Percentiles rank a stretch among this genome's conserved stretches.
Evolutionary conservation across 2,888 invertebrate genomes (phyloP).

Genomic region (Melolontha melolontha): DNA sequence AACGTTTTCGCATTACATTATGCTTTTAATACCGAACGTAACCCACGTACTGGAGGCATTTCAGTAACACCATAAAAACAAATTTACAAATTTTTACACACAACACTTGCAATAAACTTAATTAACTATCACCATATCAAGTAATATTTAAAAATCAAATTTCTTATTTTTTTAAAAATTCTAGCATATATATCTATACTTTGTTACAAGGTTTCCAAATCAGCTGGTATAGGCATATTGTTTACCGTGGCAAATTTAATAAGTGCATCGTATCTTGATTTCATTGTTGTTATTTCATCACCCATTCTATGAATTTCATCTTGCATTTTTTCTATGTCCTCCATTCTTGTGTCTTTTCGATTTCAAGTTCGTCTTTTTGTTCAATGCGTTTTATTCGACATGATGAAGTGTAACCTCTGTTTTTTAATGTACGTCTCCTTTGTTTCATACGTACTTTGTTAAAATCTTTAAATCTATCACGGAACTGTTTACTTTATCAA

Average conservation of each 20-base stretch:
- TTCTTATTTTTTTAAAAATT: no score
- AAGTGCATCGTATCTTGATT: constrained; percentile 85
- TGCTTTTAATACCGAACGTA: no score
- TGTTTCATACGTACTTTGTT: constrained; percentile 96
- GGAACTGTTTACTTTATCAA: no score
- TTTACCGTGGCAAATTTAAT: constrained; percentile 85
- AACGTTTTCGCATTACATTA: no score
- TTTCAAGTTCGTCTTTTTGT: constrained; percentile 91
- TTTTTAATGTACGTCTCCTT: constrained; percentile 91
- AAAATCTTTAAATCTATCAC: no score
- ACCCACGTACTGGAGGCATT: no score
- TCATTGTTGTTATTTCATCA: constrained; percentile 81
- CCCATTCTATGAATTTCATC: constrained; percentile 82
- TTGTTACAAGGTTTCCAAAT: constrained; percentile 69
- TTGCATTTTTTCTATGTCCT: constrained; percentile 86
- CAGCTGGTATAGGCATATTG: constrained; percentile 83
- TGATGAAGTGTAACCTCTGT: constrained; percentile 94
- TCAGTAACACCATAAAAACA: no score
- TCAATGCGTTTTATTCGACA: constrained; percentile 94
- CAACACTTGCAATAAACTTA: no score
- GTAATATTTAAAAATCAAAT: no score
- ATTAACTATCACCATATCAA: no score
- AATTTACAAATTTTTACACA: no score
- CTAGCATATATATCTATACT: neutral
- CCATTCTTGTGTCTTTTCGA: constrained; percentile 86